phyloP scores from a whole-genome alignment of 2,888 invertebrate genomes.

The Hoplodrina blanda region DNA sequence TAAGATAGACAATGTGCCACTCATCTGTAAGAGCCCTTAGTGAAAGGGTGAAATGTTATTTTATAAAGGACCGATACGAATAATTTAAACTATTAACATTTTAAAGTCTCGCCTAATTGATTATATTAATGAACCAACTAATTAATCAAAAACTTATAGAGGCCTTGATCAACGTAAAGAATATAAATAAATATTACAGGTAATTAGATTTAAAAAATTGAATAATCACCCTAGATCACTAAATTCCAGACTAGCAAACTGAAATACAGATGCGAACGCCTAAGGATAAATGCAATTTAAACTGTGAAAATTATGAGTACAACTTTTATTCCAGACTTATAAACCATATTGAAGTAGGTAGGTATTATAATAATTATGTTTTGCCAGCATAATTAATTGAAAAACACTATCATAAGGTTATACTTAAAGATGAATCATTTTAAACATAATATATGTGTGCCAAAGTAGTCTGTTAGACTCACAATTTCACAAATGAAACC shows the following conservation, averaged over 20 bases:
- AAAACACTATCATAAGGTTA: constrained; percentile 49
- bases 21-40: constrained; percentile 50
- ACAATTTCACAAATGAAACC: constrained; percentile 36
- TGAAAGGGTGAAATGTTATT: constrained; percentile 69
- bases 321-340: constrained; percentile 57
- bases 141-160: background rate
- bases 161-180: constrained; percentile 1
- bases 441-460: constrained; percentile 35
- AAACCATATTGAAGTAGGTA: constrained; percentile 57
- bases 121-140: background rate
- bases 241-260: constrained; percentile 57
- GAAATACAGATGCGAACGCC: constrained; percentile 68
- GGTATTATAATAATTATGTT: constrained; percentile 48
- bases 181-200: background rate
- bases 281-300: constrained; percentile 73
- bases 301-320: constrained; percentile 55
- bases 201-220: background rate
- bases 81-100: constrained; percentile 4
- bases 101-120: background rate
- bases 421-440: constrained; percentile 40
- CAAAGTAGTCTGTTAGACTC: constrained; percentile 22
- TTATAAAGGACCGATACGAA: background rate
- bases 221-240: constrained; percentile 73
- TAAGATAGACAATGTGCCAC: background rate
- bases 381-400: constrained; percentile 49